A percentile compares a stretch with the other conserved stretches of the same genome.
phyloP scores from a whole-genome alignment of 2,113 vertebrate genomes.

The Perccottus glenii region DNA sequence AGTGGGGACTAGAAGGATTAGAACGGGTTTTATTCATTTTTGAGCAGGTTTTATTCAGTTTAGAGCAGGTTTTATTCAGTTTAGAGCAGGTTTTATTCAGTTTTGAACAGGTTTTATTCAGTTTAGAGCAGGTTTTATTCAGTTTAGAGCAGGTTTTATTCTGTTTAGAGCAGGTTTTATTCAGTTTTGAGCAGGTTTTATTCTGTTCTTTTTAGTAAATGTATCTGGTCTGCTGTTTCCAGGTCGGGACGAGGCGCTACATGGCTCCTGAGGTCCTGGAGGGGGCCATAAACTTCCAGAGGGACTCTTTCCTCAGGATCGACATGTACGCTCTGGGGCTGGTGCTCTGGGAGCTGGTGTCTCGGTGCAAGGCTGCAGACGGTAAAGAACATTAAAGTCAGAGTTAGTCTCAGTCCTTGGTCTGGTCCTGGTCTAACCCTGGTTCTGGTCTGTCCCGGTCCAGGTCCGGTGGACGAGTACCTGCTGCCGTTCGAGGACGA shows the following conservation, averaged over 20 bases:
- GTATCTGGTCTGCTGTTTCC: background rate
- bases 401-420: slow-evolving; percentile 47
- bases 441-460: slow-evolving; percentile 45
- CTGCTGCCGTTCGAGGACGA: slow-evolving; percentile 96
- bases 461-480: slow-evolving; percentile 94
- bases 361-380: slow-evolving; percentile 90
- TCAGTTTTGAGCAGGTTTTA: background rate
- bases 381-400: slow-evolving; percentile 77
- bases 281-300: slow-evolving; percentile 97
- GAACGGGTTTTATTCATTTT: too few species aligned
- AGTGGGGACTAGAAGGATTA: too few species aligned
- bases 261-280: slow-evolving; percentile 98
- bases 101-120: too few species aligned
- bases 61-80: too few species aligned
- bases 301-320: slow-evolving; percentile 94
- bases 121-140: too few species aligned
- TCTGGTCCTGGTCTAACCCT: slow-evolving; percentile 77
- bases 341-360: slow-evolving; percentile 94
- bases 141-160: too few species aligned
- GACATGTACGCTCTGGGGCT: slow-evolving; percentile 97
- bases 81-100: too few species aligned
- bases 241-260: slow-evolving; percentile 96
- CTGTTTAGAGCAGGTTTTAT: background rate
- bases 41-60: too few species aligned
- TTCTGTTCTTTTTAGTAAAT: slow-evolving; percentile 10